These are phyloP conservation scores for Dendrolimus punctatus DNA, from an alignment of 1,140 invertebrate genomes.

Conservation along the genomic window DNA sequence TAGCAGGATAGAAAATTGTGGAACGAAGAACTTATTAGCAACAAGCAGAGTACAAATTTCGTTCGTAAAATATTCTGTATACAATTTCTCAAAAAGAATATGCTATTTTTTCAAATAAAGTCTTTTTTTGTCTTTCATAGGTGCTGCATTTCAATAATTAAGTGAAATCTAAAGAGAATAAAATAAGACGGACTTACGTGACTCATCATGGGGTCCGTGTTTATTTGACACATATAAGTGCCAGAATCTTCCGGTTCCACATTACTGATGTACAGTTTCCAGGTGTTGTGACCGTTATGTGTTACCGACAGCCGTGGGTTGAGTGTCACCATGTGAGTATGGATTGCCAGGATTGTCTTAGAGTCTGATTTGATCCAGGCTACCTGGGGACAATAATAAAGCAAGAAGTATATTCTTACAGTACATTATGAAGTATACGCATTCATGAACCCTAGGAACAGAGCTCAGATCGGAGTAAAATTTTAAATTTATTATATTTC, in stretches of 20 bases:
- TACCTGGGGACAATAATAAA: constrained; percentile 73
- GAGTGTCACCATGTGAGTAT: constrained; percentile 90
- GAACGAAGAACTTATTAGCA: too few relatives aligned
- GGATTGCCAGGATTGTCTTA: constrained; percentile 90
- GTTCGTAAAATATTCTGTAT: too few relatives aligned
- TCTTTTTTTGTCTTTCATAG: too few relatives aligned
- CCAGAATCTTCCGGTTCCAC: constrained; percentile 88
- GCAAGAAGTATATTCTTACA: background rate
- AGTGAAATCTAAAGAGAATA: too few relatives aligned
- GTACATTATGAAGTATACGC: background rate
- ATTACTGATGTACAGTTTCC: constrained; percentile 90
- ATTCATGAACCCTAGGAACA: too few relatives aligned
- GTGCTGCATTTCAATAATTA: too few relatives aligned
- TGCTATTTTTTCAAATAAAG: too few relatives aligned
- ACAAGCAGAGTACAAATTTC: too few relatives aligned
- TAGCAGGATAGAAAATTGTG: too few relatives aligned
- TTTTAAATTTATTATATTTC: too few relatives aligned
- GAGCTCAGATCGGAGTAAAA: too few relatives aligned
- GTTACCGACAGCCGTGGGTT: constrained; percentile 87
- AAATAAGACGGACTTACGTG: constrained; percentile 75
- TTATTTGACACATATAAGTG: constrained; percentile 91
- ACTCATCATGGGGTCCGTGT: constrained; percentile 92
- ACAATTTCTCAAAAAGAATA: too few relatives aligned
- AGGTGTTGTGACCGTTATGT: constrained; percentile 93
- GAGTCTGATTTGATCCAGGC: constrained; percentile 94